phyloP scores from a whole-genome alignment of 2,797 vertebrate species.

The Molossus alvarezi region DNA sequence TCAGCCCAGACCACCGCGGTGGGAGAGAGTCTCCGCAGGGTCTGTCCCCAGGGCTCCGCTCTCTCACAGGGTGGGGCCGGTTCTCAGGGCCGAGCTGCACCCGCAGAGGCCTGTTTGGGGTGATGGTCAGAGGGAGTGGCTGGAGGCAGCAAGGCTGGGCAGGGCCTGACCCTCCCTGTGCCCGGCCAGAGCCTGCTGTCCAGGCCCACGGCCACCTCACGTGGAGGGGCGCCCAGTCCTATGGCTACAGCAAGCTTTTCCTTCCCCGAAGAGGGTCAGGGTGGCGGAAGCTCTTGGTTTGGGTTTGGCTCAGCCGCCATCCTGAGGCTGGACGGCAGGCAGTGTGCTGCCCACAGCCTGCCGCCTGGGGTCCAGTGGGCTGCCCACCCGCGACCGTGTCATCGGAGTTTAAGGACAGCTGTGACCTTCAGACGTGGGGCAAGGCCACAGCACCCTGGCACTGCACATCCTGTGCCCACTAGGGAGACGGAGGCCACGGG shows the following conservation, averaged over 20 bases:
- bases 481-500: not conserved
- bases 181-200: not conserved
- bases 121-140: accelerated
- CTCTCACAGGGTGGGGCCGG: accelerated
- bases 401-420: not conserved
- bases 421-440: accelerated
- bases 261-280: not conserved
- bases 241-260: too few species aligned
- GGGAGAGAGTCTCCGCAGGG: accelerated
- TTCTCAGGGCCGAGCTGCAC: accelerated
- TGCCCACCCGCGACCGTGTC: not conserved
- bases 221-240: not conserved
- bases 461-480: accelerated
- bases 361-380: not conserved
- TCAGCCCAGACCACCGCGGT: not conserved
- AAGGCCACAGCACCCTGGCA: accelerated
- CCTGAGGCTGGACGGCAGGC: accelerated
- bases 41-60: too few species aligned
- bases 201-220: accelerated
- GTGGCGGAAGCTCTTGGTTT: accelerated
- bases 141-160: not conserved
- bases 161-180: not conserved
- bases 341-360: accelerated
- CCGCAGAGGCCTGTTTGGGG: not conserved
- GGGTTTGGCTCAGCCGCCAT: not conserved